A percentile compares a stretch with the other conserved stretches of the same genome.
phyloP scores from a whole-genome alignment of 2,888 invertebrate species.

The Pachydiplax longipennis region DNA sequence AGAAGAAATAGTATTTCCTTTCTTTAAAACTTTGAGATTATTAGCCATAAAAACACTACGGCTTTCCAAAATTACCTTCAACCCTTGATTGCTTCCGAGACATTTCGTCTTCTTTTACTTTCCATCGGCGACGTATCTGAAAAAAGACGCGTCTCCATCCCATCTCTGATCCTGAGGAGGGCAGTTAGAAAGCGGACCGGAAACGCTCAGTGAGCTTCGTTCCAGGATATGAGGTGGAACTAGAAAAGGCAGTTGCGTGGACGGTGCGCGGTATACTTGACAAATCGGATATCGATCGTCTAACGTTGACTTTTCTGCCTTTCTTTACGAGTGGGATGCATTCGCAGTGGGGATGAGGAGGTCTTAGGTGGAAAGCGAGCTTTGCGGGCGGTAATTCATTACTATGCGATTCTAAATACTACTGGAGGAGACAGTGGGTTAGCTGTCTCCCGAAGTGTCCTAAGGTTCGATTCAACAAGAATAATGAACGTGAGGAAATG shows the following conservation, averaged over 20 bases:
- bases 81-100: background rate
- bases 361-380: background rate
- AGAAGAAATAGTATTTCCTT: too few species aligned
- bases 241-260: background rate
- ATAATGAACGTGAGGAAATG: background rate
- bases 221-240: background rate
- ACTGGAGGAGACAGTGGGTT: background rate
- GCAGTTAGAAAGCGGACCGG: background rate
- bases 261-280: background rate
- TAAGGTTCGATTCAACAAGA: background rate
- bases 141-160: background rate
- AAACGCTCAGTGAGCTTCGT: background rate
- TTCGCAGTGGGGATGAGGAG: background rate
- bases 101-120: background rate
- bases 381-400: too few species aligned
- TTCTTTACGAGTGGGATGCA: background rate
- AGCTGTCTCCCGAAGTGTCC: background rate
- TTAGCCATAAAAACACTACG: too few species aligned
- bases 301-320: background rate
- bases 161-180: background rate
- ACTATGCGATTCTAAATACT: too few species aligned
- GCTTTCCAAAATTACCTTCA: background rate
- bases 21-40: too few species aligned
- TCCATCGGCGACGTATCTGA: background rate
- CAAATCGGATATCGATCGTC: slow-evolving; percentile 12